Evolutionary conservation across 2,888 invertebrate species (phyloP), one percentile per base, ranked within the genome.

Genomic region (Heliothis peltigera): DNA sequence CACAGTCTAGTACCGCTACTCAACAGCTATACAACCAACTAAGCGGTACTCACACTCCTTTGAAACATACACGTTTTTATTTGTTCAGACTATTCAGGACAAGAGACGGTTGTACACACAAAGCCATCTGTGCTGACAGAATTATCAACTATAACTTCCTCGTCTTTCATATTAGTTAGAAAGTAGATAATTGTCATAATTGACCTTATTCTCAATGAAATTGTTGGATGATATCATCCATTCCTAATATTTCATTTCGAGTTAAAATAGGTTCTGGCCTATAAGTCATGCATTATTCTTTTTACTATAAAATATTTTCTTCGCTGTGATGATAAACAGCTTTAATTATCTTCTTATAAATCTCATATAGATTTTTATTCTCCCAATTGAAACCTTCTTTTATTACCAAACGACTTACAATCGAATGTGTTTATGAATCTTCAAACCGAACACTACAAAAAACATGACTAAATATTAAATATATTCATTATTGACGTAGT

Each of bases 1-100:
- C 85, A 84, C 83, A 77, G 86, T 81, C 69, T 71, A 77, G 84
- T 90, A 89, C 92, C 92, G 93, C 87, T 93, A 92, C 75, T 80
- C 72, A 69, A 62, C 64, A 77, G 63, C 74, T 75, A 64, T 64
- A 68, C 71, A 75, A 75, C 68, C 64, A 68, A 79, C 57, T 66
- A 59, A 71, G 67, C 60, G 75, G 61, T 72, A 69, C 80, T 72
- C 69, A 68, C 62, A 72, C 81, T 80, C 74, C 55, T 80, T 71
- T 66, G 46, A 61, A 66, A 68, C 19, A 62, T 47, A 65, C 46
- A 42, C 61, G 53, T 70, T 64, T 39, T 54, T 58, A 64, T 67
- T 72, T 75, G 62, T 54, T 64, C 52, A 60, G 43, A 65, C 43
- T 67, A 59, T 64, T 55, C 62, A 62, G 62, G 60, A 60, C 64